Conservation (phyloP, 2,797 vertebrate species). For the Cirrhinus mrigala region DNA sequence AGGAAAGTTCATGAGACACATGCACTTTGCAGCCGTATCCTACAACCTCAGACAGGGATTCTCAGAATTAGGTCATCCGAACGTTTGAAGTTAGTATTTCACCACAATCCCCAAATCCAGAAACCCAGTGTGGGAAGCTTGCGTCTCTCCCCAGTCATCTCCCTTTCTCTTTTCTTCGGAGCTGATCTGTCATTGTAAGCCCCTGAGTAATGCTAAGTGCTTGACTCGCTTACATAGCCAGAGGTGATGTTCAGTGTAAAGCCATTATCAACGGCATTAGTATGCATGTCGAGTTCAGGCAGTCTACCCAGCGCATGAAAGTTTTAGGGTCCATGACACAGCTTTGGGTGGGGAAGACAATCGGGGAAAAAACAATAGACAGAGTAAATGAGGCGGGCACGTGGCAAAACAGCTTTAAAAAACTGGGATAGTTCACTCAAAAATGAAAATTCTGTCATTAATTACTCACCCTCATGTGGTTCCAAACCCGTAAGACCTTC, state of each 20-base stretch:
- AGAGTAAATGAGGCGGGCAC: neutral
- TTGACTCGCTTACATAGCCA: conserved; percentile 37
- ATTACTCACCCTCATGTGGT: too few species aligned
- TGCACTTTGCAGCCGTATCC: neutral
- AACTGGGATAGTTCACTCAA: too few species aligned
- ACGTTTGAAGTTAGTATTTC: conserved; percentile 13
- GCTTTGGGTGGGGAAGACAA: conserved; percentile 31
- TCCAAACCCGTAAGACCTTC: too few species aligned
- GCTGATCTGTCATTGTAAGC: conserved; percentile 30
- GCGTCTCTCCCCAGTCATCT: conserved; percentile 12
- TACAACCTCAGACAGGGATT: conserved; percentile 24
- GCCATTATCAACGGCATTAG: conserved; percentile 53
- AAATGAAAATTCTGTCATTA: too few species aligned
- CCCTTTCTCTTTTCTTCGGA: conserved; percentile 19
- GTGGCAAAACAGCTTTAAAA: neutral
- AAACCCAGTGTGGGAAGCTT: conserved; percentile 13
- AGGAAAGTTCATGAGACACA: conserved; percentile 31
- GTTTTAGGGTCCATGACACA: conserved; percentile 61
- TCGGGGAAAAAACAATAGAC: neutral
- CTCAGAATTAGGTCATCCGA: conserved; percentile 32
- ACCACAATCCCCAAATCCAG: conserved; percentile 25
- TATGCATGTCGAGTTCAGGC: conserved; percentile 55
- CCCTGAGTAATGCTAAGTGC: conserved; percentile 44
- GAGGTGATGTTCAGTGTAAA: conserved; percentile 49
- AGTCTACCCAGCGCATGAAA: conserved; percentile 55